Percentiles rank a stretch among this genome's conserved stretches.
Conservation (phyloP, 2,888 invertebrate species). For the Aleiodes testaceus region DNA sequence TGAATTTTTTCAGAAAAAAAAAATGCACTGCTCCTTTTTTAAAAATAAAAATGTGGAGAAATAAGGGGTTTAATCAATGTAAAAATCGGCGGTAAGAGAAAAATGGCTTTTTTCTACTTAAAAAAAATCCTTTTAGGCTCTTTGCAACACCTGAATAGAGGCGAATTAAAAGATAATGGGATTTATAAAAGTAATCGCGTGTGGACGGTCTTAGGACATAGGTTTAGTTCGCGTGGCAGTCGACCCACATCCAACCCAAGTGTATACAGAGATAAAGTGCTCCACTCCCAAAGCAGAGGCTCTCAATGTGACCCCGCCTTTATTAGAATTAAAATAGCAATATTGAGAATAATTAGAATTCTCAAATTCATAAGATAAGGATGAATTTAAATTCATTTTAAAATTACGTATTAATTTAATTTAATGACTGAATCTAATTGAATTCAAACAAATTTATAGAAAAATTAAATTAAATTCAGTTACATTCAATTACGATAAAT, state of each 20-base stretch:
- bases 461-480: too few species aligned
- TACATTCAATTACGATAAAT: neutral
- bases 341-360: neutral
- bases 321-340: constrained; percentile 24
- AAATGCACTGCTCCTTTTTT: too few species aligned
- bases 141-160: constrained; percentile 20
- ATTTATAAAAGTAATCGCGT: constrained; percentile 36
- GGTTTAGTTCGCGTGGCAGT: constrained; percentile 65
- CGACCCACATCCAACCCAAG: constrained; percentile 70
- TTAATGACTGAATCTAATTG: too few species aligned
- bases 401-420: too few species aligned
- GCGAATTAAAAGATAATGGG: constrained; percentile 26
- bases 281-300: constrained; percentile 66
- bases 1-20: too few species aligned
- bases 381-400: too few species aligned
- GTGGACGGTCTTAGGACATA: constrained; percentile 47
- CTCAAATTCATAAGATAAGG: too few species aligned
- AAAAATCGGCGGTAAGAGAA: too few species aligned
- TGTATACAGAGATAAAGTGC: constrained; percentile 64
- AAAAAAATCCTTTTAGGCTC: neutral
- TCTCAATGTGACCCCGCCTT: constrained; percentile 70
- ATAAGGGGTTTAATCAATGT: too few species aligned
- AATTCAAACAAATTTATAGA: too few species aligned
- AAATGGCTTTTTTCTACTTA: too few species aligned
- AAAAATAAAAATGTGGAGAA: too few species aligned